Percentiles rank a stretch among this genome's conserved stretches.
phyloP scores from a whole-genome alignment of 2,797 vertebrate species.

The Lepus oiostolus region DNA sequence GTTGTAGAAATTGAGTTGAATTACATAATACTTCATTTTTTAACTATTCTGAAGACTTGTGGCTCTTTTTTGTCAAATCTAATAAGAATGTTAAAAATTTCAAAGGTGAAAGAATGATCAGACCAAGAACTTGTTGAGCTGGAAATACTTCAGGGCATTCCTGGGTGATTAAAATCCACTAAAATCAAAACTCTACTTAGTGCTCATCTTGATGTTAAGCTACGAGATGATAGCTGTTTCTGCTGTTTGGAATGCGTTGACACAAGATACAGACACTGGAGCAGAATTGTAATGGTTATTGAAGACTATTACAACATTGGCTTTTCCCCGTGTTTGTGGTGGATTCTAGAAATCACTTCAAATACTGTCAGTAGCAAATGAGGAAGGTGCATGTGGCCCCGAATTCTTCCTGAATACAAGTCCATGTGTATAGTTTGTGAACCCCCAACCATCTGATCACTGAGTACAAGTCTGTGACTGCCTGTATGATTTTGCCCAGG shows the following conservation, averaged over 20 bases:
- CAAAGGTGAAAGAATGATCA: constrained; percentile 19
- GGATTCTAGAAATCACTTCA: constrained; percentile 34
- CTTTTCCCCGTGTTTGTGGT: neutral
- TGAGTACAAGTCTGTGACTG: neutral
- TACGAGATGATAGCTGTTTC: neutral
- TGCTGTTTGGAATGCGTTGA: constrained; percentile 37
- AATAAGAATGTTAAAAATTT: constrained; percentile 53
- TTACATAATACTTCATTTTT: neutral
- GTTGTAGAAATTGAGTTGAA: constrained; percentile 34
- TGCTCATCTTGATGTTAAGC: constrained; percentile 60
- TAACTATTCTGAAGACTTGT: constrained; percentile 60
- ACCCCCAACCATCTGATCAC: neutral
- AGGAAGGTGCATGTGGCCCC: neutral
- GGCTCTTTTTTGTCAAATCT: constrained; percentile 41
- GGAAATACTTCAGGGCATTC: constrained; percentile 40
- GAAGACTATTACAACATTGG: neutral
- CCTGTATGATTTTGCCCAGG: neutral
- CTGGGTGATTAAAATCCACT: constrained; percentile 26
- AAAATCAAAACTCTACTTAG: neutral
- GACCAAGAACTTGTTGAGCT: constrained; percentile 51
- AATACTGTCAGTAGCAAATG: neutral
- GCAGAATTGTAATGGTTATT: neutral
- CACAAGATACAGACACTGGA: neutral
- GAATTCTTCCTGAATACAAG: neutral
- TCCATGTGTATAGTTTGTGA: neutral